These are phyloP conservation scores for Epizoanthus stellaris DNA, from an alignment of 92 coral and sea anemone genomes.

Conservation along the genomic window DNA sequence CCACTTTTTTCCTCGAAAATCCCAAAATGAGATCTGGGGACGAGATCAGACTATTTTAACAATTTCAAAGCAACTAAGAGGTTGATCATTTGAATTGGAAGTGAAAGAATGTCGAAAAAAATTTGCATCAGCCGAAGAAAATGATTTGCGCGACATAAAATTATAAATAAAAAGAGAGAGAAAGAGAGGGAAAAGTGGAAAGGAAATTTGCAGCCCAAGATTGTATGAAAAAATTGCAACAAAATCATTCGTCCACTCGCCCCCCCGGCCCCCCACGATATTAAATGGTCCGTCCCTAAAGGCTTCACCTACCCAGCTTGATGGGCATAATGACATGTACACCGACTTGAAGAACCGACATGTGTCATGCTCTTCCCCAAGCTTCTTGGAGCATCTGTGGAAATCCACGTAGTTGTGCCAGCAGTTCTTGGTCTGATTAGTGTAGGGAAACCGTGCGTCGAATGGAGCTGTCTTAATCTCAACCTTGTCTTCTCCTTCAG, in stretches of 20 bases:
- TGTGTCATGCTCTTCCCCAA: constrained; percentile 78
- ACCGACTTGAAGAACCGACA: constrained; percentile 74
- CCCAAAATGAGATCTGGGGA: too few species aligned
- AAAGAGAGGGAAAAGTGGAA: too few species aligned
- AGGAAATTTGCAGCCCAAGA: too few species aligned
- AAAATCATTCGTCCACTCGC: constrained; percentile 20
- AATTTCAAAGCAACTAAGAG: neutral
- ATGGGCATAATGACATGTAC: constrained; percentile 88
- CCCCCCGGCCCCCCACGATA: constrained; percentile 37
- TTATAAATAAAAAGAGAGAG: too few species aligned
- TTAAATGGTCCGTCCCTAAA: neutral
- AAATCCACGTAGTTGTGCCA: constrained; percentile 97
- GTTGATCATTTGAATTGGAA: too few species aligned
- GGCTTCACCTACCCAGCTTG: constrained; percentile 77
- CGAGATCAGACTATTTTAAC: too few species aligned
- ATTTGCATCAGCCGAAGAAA: too few species aligned
- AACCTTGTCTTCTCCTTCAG: constrained; percentile 36
- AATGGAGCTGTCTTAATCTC: constrained; percentile 91
- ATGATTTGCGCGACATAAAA: too few species aligned
- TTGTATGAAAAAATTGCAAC: too few species aligned
- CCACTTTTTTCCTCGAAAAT: too few species aligned
- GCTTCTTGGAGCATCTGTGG: constrained; percentile 79
- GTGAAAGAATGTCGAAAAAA: too few species aligned
- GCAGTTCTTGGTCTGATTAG: constrained; percentile 97
- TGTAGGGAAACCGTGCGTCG: constrained; percentile 96